A percentile compares a stretch with the other conserved stretches of the same genome.
phyloP scores from a whole-genome alignment of 2,888 invertebrate genomes.

The Acronicta aceris region DNA sequence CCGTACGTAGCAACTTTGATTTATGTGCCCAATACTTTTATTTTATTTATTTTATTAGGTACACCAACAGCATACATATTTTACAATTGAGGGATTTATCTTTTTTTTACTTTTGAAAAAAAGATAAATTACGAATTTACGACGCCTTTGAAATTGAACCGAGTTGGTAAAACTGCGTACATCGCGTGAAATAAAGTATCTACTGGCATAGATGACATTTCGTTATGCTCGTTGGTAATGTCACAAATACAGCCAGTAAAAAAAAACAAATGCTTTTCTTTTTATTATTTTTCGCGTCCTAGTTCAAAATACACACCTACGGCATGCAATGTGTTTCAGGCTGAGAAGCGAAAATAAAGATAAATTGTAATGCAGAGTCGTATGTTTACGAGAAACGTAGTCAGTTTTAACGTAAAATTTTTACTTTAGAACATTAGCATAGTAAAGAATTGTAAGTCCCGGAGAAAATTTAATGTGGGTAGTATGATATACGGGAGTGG shows the following conservation, averaged over 20 bases:
- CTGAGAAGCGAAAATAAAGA: conserved; percentile 27
- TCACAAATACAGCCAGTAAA: conserved; percentile 3
- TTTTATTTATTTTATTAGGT: too few relatives aligned
- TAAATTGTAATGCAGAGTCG: conserved; percentile 27
- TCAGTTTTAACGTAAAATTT: conserved; percentile 32
- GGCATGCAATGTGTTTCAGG: conserved; percentile 24
- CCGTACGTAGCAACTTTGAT: conserved; percentile 24
- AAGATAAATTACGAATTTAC: conserved; percentile 29
- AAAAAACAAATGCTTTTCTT: conserved; percentile 10
- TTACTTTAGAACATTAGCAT: conserved; percentile 43
- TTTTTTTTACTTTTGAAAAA: too few relatives aligned
- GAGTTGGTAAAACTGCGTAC: conserved; percentile 20
- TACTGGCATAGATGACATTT: conserved; percentile 14
- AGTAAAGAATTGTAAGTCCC: conserved; percentile 28
- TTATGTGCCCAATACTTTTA: conserved; percentile 28
- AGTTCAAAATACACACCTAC: conserved; percentile 21
- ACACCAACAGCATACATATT: too few relatives aligned
- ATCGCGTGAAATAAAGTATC: conserved; percentile 22
- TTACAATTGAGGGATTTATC: too few relatives aligned
- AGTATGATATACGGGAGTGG: conserved; percentile 22
- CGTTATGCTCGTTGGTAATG: conserved; percentile 2
- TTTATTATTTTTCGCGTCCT: conserved; percentile 13
- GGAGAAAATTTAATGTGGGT: conserved; percentile 12
- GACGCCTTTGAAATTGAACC: background rate
- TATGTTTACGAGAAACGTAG: conserved; percentile 38